A percentile compares a stretch with the other conserved stretches of the same genome.
Conservation (phyloP, 1,140 invertebrate genomes). For the Microplitis demolitor region DNA sequence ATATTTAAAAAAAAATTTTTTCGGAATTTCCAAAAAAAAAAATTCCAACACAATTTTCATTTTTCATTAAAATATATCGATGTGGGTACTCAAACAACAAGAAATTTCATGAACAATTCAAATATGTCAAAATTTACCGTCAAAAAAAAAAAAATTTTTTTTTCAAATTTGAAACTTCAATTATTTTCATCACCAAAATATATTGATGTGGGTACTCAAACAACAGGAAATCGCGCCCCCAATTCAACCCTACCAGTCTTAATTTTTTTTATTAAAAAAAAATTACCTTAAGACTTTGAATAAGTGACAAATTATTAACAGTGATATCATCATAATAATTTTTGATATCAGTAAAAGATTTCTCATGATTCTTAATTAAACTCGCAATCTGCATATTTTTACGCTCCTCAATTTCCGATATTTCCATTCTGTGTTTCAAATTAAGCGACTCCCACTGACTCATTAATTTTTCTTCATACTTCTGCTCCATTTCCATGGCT, state of each 20-base stretch:
- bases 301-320: constrained; percentile 85
- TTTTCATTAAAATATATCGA: not conserved
- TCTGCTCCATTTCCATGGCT: constrained; percentile 77
- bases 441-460: constrained; percentile 75
- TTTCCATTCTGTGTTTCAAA: constrained; percentile 76
- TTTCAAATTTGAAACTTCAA: too few relatives aligned
- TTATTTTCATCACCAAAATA: not conserved
- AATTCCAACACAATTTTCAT: not conserved
- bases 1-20: not conserved
- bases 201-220: not conserved
- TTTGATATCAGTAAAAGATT: constrained; percentile 85
- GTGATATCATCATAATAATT: constrained; percentile 95
- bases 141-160: not conserved
- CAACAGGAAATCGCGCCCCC: not conserved
- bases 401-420: constrained; percentile 85
- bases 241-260: too few relatives aligned
- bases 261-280: not conserved
- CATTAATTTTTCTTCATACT: constrained; percentile 80
- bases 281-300: constrained; percentile 75
- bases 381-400: constrained; percentile 86
- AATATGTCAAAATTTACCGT: too few relatives aligned
- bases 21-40: not conserved
- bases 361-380: constrained; percentile 82
- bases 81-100: too few relatives aligned
- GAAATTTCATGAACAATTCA: too few relatives aligned